Base-by-base conservation (phyloP, 2,113 vertebrate genomes). In the Saguinus midas region DNA sequence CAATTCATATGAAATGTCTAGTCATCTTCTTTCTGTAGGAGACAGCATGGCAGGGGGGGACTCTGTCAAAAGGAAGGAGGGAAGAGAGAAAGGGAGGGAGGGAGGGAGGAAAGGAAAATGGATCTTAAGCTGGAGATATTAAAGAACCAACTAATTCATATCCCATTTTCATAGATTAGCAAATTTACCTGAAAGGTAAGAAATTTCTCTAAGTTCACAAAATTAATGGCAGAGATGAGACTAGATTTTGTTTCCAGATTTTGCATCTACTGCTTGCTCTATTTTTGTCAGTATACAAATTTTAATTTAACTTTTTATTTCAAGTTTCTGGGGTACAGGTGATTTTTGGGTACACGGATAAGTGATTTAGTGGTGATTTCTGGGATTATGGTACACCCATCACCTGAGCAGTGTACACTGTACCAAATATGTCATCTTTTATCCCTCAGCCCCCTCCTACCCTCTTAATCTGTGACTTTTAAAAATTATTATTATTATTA, bases 111-210 rank as follows among this genome's bases (percentile, higher is more conserved):
- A 61, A 61, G 12, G 58, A 61, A 14, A 75, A 95, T 48, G 57
- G 72, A 57, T 90, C 43, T 78, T 50, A 58, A 37, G 8, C 32
- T 94, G 6, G 35, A 90, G 7, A 92, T 20, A 61, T 3, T 64
- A 70, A 81, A 97, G 89, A 11, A 27, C 3, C 66, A 80, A 64
- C 32, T 79, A 85, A 91, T 55, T 70, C 20, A 61, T 43, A 58
- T 66, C n/a, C 61, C 12, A 64, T 70, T 87, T 93, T 85, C 86
- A 18, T 12, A 83, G 23, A 70, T 81, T 37, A 78, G 79, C 27
- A 97, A 96, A 94, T n/a, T 57, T 40, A 92, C 82, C 79, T 85
- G 40, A 87, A 78, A 93, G 64, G 37, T 64, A 96, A 97, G 29
- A 37, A 66, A 96, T 2, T 75, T 58, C n/a, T 85, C 50, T 55